Base-by-base conservation (phyloP, 2,888 invertebrate genomes). In the Xestoiulus laeticollis region DNA sequence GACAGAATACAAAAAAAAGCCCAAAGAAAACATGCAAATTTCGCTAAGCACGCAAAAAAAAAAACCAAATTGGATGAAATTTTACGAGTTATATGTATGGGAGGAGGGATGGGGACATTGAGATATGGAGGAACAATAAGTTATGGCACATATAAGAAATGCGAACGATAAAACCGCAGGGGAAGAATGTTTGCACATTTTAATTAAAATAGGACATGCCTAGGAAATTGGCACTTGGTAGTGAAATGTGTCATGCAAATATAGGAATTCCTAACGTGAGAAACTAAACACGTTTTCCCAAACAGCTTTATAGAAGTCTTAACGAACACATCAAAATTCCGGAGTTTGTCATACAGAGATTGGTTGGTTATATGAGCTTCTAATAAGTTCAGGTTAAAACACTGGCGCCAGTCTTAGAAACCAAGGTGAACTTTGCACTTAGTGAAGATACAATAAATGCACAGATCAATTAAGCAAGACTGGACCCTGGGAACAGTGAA, bases 11-110 rank as follows among this genome's bases (percentile, higher is more conserved):
- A 78, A 78, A 78, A 48, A n/a, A 48, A 78, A 12, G 30, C 4
- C 78, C 10, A 78, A 30, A 10, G 26, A 78, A 78, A 78, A 78
- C 78, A 78, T 78, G 78, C 78, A 78, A 78, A 68, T 68, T 68
- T 68, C 68, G 22, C 22, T 68, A 68, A 68, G 68, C 68, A 68
- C 6, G 68, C n/a, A 38, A 2, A 38, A 0, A 38, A 38, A 68
- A 12, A 22, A 26, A 22, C 68, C 68, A 68, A 68, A 78, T 78
- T 78, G 78, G 78, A 30, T 78, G 78, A 78, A 78, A 30, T 78
- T 78, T 78, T 78, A 30, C 78, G 30, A 78, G 78, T 3, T 30
- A 12, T 78, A 30, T 30, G 30, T 26, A 78, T 30, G 10, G 16
- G 30, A 14, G 14, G 30, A 14, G 14, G 30, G 10, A 26, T 3